Conservation (phyloP, 2,888 invertebrate species). For the Parnassius glacialis region DNA sequence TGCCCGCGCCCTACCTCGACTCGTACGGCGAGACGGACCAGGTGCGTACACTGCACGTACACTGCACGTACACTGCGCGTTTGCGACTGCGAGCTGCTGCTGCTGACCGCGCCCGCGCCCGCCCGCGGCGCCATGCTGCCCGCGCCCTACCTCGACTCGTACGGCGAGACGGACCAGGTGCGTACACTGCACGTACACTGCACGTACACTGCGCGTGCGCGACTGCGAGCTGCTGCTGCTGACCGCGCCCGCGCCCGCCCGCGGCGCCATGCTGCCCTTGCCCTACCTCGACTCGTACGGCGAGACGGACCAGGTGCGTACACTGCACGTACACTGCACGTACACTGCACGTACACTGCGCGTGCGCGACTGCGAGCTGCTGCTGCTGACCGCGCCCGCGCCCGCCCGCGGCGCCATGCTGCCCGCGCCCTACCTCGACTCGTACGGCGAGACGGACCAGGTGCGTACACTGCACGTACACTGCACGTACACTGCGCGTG, state of each 20-base stretch:
- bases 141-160: slow-evolving; percentile 94
- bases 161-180: slow-evolving; percentile 89
- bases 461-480: slow-evolving; percentile 18
- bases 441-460: slow-evolving; percentile 93
- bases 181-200: background rate
- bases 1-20: slow-evolving; percentile 92
- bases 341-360: background rate
- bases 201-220: no score
- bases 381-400: no score
- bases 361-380: no score
- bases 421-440: slow-evolving; percentile 93
- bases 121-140: slow-evolving; percentile 51
- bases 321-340: background rate
- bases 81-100: no score
- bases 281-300: slow-evolving; percentile 96
- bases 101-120: no score
- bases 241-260: no score
- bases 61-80: no score
- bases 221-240: no score
- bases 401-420: no score
- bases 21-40: slow-evolving; percentile 94
- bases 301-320: slow-evolving; percentile 83
- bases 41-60: slow-evolving; percentile 23
- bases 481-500: no score
- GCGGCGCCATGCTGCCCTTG: slow-evolving; percentile 76